Conservation (phyloP, 2,888 invertebrate genomes). For the Microctonus hyperodae region DNA sequence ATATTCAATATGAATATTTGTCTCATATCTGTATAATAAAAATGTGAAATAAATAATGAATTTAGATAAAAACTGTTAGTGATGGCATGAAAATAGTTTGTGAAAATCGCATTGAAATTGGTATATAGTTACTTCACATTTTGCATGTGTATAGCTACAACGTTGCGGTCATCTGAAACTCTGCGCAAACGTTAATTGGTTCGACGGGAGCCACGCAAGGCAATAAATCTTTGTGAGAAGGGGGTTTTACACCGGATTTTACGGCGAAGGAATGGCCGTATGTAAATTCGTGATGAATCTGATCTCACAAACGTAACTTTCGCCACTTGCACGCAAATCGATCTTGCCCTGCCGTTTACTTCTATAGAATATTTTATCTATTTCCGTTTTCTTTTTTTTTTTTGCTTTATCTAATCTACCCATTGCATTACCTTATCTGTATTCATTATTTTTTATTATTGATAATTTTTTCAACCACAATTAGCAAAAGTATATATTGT, state of each 20-base stretch:
- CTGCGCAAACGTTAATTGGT: slow-evolving; percentile 41
- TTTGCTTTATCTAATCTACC: slow-evolving; percentile 8
- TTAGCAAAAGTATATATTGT: too few relatives aligned
- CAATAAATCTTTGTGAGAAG: slow-evolving; percentile 38
- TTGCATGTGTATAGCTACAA: background rate
- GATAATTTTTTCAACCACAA: background rate
- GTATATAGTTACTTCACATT: background rate
- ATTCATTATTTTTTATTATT: too few relatives aligned
- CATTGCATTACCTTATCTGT: background rate
- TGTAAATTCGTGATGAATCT: slow-evolving; percentile 41
- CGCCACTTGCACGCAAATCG: slow-evolving; percentile 36
- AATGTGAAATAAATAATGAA: too few relatives aligned
- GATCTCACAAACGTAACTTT: slow-evolving; percentile 41
- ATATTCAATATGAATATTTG: too few relatives aligned
- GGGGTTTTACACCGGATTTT: slow-evolving; percentile 21
- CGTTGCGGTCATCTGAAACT: slow-evolving; percentile 19
- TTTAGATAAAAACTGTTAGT: background rate
- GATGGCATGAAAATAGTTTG: slow-evolving; percentile 3
- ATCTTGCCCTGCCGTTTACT: slow-evolving; percentile 16
- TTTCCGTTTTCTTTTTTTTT: slow-evolving; percentile 16
- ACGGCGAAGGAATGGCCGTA: slow-evolving; percentile 39
- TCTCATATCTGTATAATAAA: too few relatives aligned
- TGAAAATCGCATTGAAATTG: background rate
- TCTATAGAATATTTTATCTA: slow-evolving; percentile 10
- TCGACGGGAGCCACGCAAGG: slow-evolving; percentile 43